Percentiles rank a stretch among this genome's conserved stretches.
Evolutionary conservation across 2,888 invertebrate genomes (phyloP).

Genomic region (Metalampra italica): DNA sequence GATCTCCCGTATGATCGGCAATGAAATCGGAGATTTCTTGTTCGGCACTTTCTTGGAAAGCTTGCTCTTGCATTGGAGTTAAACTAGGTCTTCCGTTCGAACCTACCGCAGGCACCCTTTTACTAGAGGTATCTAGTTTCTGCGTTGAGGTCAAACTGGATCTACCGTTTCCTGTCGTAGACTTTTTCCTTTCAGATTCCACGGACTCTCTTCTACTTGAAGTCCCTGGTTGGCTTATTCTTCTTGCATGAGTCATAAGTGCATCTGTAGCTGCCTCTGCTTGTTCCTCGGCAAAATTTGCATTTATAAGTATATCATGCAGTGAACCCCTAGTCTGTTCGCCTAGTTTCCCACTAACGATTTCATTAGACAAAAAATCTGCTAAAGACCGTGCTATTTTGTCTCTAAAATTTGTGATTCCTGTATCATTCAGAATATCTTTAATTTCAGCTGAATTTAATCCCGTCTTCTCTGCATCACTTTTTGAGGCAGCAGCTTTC

Average conservation of each 20-base stretch:
- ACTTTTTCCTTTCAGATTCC: no score
- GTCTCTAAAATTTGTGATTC: slow-evolving; percentile 11
- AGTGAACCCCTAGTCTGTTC: slow-evolving; percentile 13
- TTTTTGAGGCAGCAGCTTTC: background rate
- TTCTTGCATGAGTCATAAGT: slow-evolving; percentile 14
- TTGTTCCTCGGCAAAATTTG: slow-evolving; percentile 15
- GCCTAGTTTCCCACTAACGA: slow-evolving; percentile 14
- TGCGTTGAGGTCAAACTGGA: background rate
- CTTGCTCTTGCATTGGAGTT: slow-evolving; percentile 2
- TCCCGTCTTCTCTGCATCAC: background rate
- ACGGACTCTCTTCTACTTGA: no score
- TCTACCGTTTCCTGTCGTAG: no score
- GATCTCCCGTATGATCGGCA: slow-evolving; percentile 14
- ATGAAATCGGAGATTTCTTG: slow-evolving; percentile 20
- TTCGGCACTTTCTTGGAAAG: slow-evolving; percentile 13
- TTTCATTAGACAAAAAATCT: slow-evolving; percentile 8
- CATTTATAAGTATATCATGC: slow-evolving; percentile 13
- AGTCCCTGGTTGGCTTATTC: slow-evolving; percentile 4
- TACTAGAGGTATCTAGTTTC: background rate
- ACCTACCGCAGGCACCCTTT: background rate
- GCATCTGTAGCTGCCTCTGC: slow-evolving; percentile 13
- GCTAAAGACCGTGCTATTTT: background rate
- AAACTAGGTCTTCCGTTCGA: background rate
- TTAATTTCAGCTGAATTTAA: slow-evolving; percentile 12
- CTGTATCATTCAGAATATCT: slow-evolving; percentile 13